Base-by-base conservation (phyloP, 2,113 vertebrate genomes). In the Hassar affinis region DNA sequence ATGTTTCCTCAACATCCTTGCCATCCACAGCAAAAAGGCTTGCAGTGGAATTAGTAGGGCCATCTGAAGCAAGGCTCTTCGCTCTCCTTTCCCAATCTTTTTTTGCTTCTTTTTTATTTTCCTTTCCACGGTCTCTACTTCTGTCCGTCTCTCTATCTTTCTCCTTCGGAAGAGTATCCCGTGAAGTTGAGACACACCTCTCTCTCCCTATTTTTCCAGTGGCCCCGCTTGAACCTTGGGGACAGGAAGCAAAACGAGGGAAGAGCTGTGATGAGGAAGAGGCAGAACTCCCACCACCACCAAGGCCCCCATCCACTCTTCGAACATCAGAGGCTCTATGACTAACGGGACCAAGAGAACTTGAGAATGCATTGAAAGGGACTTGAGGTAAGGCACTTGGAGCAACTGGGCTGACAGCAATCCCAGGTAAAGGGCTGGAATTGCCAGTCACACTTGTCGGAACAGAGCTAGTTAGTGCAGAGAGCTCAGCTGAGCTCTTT, bases 321-420 rank as follows among this genome's bases (percentile, higher is more conserved):
- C 91, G 91, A 85, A 85, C 88, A 49, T 92, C 92, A 7, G 92
- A 80, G 84, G 91, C 87, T 84, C 90, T 92, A 75, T 94, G 93
- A 57, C 89, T 88, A 35, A 89, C 71, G 45, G 92, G 84, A 80
- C 87, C 86, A 82, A 91, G 86, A 17, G 92, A 85, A 85, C 89
- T 86, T 2, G 93, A 88, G 87, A 94, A 94, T 88, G 90, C 84
- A 89, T 91, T 92, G 89, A 94, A 95, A 84, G 90, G 22, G 84
- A 91, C 91, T 88, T 96, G 93, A 86, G 94, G 96, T 98, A 99
- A 99, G 98, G 98, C 98, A 99, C 97, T 98, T 93, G 96, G 92
- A 95, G 96, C 93, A 82, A 96, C 94, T 91, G 96, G 94, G 92
- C 93, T 95, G 90, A 95, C 94, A 88, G 96, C 95, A 88, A 96